phyloP scores from a whole-genome alignment of 2,888 invertebrate genomes.

The Agrilus biguttatus region DNA sequence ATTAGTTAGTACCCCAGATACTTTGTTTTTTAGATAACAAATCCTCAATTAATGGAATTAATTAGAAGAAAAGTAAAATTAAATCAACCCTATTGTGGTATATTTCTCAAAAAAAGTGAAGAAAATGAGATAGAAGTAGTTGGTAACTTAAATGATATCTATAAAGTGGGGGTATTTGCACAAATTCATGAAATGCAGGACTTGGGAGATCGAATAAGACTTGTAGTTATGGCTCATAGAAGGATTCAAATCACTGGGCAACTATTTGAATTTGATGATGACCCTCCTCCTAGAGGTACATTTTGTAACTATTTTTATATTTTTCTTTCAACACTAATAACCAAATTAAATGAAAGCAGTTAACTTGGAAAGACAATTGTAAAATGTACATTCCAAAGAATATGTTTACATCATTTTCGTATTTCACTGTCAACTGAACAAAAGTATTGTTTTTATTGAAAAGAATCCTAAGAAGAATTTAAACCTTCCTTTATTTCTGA shows the following conservation, averaged over 20 bases:
- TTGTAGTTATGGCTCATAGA: constrained; percentile 91
- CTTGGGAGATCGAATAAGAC: constrained; percentile 72
- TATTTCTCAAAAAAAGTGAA: constrained; percentile 86
- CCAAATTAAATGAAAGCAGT: background rate
- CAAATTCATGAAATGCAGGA: constrained; percentile 98
- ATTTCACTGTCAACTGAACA: too few species aligned
- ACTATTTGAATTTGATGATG: constrained; percentile 58
- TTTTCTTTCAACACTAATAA: background rate
- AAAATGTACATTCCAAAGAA: too few species aligned
- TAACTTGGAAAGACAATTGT: too few species aligned
- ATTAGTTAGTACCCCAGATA: too few species aligned
- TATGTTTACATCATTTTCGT: too few species aligned
- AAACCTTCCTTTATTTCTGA: too few species aligned
- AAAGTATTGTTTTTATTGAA: too few species aligned
- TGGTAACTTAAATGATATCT: constrained; percentile 68
- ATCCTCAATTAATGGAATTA: constrained; percentile 76
- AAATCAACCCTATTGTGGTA: constrained; percentile 94
- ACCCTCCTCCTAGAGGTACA: constrained; percentile 18
- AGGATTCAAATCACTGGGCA: constrained; percentile 70
- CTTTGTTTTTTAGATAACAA: constrained; percentile 49
- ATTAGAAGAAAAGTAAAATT: constrained; percentile 86
- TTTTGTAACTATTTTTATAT: background rate
- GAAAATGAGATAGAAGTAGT: constrained; percentile 82
- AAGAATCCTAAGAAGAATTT: too few species aligned
- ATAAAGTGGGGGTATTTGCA: constrained; percentile 87